A percentile compares a stretch with the other conserved stretches of the same genome.
Evolutionary conservation across 2,888 invertebrate genomes (phyloP).

Genomic region (Drosophila nr. fundita): DNA sequence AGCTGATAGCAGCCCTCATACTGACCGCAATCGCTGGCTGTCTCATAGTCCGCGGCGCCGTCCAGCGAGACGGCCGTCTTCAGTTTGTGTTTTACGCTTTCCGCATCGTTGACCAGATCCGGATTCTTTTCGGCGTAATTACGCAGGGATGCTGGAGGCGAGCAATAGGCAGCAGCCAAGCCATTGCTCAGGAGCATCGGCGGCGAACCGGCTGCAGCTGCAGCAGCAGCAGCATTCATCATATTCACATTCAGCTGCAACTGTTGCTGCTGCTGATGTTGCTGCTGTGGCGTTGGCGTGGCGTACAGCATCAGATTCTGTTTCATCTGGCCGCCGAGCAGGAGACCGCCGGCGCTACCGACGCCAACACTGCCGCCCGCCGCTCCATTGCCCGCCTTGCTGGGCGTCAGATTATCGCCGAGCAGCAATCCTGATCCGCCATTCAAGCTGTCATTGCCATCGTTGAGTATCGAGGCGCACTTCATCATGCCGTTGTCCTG

Average conservation of each 20-base stretch:
- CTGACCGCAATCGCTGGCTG: conserved; percentile 82
- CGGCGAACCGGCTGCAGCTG: conserved; percentile 83
- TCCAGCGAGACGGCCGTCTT: conserved; percentile 84
- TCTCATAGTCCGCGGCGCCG: conserved; percentile 82
- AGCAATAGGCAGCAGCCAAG: conserved; percentile 84
- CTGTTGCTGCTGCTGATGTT: conserved; percentile 58
- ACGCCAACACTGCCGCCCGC: conserved; percentile 33
- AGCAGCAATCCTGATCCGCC: conserved; percentile 69
- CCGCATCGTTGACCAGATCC: conserved; percentile 91
- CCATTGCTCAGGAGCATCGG: conserved; percentile 72
- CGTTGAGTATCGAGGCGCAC: conserved; percentile 85
- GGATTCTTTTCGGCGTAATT: conserved; percentile 90
- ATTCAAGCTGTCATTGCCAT: conserved; percentile 71
- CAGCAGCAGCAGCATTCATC: conserved; percentile 72
- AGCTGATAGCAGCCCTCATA: conserved; percentile 85
- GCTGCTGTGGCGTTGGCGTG: conserved; percentile 69
- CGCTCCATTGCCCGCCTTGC: conserved; percentile 67
- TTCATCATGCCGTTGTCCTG: conserved; percentile 86
- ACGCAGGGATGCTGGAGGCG: conserved; percentile 86
- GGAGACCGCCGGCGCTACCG: conserved; percentile 68
- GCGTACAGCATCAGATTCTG: conserved; percentile 84
- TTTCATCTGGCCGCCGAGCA: conserved; percentile 84
- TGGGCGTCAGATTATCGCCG: conserved; percentile 79
- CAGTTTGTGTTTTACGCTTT: conserved; percentile 87
- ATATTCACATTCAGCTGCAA: conserved; percentile 77